Evolutionary conservation across 2,888 invertebrate genomes (phyloP).

Genomic region (Chymomyza procnemis): DNA sequence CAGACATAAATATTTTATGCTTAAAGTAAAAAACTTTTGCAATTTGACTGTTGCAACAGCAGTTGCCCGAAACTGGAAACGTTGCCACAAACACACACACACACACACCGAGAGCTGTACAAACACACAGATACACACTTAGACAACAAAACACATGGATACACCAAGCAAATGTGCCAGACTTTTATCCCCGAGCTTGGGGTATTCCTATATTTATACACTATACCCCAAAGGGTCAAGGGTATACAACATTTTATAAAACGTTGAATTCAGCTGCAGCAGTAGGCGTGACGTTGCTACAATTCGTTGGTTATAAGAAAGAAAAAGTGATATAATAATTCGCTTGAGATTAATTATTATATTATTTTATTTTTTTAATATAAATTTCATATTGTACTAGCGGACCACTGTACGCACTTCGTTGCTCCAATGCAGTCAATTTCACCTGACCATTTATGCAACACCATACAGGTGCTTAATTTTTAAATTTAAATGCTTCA

Average conservation of each 20-base stretch:
- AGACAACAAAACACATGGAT: constrained; percentile 21
- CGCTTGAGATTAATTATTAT: no score
- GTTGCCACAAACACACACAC: constrained; percentile 1
- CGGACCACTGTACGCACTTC: no score
- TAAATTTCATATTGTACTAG: no score
- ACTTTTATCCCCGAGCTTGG: constrained; percentile 33
- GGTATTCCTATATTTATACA: not conserved
- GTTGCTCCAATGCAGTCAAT: no score
- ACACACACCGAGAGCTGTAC: constrained; percentile 8
- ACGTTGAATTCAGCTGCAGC: not conserved
- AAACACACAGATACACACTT: constrained; percentile 31
- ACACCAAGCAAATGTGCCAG: constrained; percentile 43
- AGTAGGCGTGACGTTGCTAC: not conserved
- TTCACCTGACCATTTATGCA: no score
- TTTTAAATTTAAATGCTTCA: no score
- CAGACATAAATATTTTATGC: constrained; percentile 70
- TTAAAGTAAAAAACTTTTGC: constrained; percentile 70
- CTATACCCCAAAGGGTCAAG: not conserved
- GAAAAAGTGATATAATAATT: no score
- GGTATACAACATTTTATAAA: not conserved
- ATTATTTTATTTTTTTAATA: no score
- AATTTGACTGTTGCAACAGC: constrained; percentile 62
- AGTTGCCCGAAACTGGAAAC: constrained; percentile 49
- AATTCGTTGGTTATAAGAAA: not conserved
- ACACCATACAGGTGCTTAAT: no score